Percentiles rank a stretch among this genome's conserved stretches.
phyloP scores from a whole-genome alignment of 2,888 invertebrate genomes.

The Minunthozetes semirufus region DNA sequence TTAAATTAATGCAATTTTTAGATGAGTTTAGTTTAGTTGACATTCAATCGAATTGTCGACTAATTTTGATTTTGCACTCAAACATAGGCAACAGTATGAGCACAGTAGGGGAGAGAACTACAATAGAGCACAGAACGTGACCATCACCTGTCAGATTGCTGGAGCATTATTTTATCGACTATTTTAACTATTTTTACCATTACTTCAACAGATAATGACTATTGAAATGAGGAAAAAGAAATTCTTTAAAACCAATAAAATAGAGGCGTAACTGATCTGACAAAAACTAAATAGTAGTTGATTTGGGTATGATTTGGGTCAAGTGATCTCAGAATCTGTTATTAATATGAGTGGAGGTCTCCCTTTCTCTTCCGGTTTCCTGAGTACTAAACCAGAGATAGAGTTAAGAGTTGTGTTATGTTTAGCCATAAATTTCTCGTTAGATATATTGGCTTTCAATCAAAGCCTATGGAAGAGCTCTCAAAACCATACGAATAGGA shows the following conservation, averaged over 20 bases:
- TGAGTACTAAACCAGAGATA: background rate
- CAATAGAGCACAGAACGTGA: background rate
- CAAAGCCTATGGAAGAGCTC: background rate
- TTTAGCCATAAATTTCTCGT: background rate
- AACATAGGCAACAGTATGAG: background rate
- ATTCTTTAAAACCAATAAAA: background rate
- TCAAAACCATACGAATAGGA: background rate
- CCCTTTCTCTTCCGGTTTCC: conserved; percentile 9
- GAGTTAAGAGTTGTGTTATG: background rate
- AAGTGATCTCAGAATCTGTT: background rate
- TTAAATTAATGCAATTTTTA: background rate
- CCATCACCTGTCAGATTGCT: conserved; percentile 14
- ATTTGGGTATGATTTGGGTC: background rate
- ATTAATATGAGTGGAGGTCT: background rate
- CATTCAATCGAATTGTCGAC: background rate
- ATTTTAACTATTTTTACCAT: background rate
- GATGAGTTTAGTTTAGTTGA: conserved; percentile 14
- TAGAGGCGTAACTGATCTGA: background rate
- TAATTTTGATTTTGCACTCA: too few relatives aligned
- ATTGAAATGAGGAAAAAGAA: background rate
- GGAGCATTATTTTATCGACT: background rate
- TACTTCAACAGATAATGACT: background rate
- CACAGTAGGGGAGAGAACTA: background rate
- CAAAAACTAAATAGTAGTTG: background rate
- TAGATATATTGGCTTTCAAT: conserved; percentile 8